These are phyloP conservation scores for Drosophila guanche DNA, from an alignment of 1,140 invertebrate species.

Conservation along the genomic window DNA sequence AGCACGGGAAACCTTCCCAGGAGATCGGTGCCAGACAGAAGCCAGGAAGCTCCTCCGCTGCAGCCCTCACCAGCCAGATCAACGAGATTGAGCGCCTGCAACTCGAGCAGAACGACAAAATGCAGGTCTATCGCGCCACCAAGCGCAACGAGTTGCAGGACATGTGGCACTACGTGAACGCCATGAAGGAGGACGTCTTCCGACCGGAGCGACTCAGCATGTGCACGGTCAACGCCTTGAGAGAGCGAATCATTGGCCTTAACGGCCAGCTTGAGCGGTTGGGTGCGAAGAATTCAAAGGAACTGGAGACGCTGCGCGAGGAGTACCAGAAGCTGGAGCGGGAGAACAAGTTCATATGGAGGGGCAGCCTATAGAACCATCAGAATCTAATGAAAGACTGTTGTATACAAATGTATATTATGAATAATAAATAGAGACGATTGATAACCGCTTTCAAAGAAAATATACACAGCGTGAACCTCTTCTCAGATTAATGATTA, in stretches of 20 bases:
- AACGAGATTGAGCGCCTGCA: slow-evolving; percentile 69
- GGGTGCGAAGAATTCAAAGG: slow-evolving; percentile 49
- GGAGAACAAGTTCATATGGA: slow-evolving; percentile 56
- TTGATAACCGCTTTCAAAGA: no score
- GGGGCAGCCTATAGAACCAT: slow-evolving; percentile 24
- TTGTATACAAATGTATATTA: background rate
- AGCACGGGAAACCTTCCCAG: no score
- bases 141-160: slow-evolving; percentile 63
- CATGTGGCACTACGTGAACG: slow-evolving; percentile 62
- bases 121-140: slow-evolving; percentile 36
- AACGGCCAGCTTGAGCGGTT: slow-evolving; percentile 59
- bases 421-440: no score
- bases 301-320: slow-evolving; percentile 48
- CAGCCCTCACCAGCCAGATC: slow-evolving; percentile 35
- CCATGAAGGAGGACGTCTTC: slow-evolving; percentile 68
- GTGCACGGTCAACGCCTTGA: slow-evolving; percentile 56
- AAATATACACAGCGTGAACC: no score
- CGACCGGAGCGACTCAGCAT: slow-evolving; percentile 57
- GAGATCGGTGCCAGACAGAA: background rate
- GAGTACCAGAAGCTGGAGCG: slow-evolving; percentile 55
- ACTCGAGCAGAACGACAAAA: slow-evolving; percentile 44
- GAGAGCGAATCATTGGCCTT: slow-evolving; percentile 64
- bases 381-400: no score
- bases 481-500: no score
- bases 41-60: slow-evolving; percentile 31